Base-by-base conservation (phyloP, 2,888 invertebrate species). In the Rhamnusium bicolor region DNA sequence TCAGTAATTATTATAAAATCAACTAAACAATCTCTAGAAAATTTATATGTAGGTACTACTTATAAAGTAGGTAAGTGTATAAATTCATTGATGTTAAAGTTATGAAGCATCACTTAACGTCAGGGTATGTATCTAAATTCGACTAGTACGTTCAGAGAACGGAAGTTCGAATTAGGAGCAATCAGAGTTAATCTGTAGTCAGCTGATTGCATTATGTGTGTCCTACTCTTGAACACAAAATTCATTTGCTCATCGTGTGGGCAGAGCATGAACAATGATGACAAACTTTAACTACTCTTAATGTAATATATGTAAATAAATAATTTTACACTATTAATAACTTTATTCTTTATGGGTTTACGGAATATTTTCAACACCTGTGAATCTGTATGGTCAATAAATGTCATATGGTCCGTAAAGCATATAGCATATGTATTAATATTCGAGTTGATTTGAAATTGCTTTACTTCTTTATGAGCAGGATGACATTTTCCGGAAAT, bases 161-260 rank as follows among this genome's bases (percentile, higher is more conserved):
- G 88, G 88, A 88, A 87, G 85, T 82, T 84, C 80, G 84, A 88
- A 88, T 88, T 88, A 88, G 86, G 87, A 86, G 84, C 87, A 88
- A 88, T 88, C 88, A 87, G 81, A 85, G 84, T 85, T 86, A 88
- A 87, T 88, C 86, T 86, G 84, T 83, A 85, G 86, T 86, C 87
- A 87, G 87, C 87, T 88, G 88, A 87, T 87, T 87, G 84, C 83
- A 85, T 85, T 84, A 86, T 85, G 69, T 78, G 77, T 81, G 85
- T 85, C 85, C 85, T 70, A 74, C 68, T 74, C 74, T 77, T 68
- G 67, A 70, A 71, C 72, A 71, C 68, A 65, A 72, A 74, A 71
- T 71, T 73, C 62, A 54, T 72, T 74, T 74, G 73, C 70, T 75
- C 63, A 54, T 14, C 46, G 61, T 61, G 61, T 61, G 61, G 61